Base-by-base conservation (phyloP, 1,140 invertebrate genomes). In the Varroa destructor region DNA sequence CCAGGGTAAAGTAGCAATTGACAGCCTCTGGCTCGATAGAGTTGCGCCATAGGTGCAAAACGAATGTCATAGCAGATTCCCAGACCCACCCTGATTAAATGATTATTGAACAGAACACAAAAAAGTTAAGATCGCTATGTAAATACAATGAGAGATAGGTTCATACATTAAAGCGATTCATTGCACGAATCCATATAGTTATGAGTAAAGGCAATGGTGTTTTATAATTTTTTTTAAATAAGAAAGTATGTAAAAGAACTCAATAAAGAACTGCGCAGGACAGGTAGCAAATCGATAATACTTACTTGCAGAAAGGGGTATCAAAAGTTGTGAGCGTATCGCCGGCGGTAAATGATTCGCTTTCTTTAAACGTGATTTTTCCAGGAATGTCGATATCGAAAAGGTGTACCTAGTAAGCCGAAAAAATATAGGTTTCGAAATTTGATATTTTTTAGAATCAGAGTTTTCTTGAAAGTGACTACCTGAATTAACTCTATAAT, bases 341-440 rank as follows among this genome's bases (percentile, higher is more conserved):
- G 2, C 93, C 94, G 1, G 89, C 80, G 71, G 83, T 84, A 0
- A 97, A 78, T 0, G 86, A 86, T 74, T 93, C 88, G 0, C 92
- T 95, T 79, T 97, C 93, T 77, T 90, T 88, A 76, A 97, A 95
- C n/a, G 85, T 87, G 55, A 96, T 91, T 79, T 90, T 90, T 40
- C 87, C 89, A 67, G 91, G 90, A 71, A 97, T 88, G 77, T 96
- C 89, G 77, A 97, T 94, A 80, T 97, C 93, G 80, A 97, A 97
- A 43, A 97, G 83, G 82, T 97, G 94, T 77, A 94, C 83, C 88
- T 90, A 77, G 76, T 79, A 57, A 75, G 37, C 70, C 5, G 72
- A 75, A 72, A 75, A 55, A 72, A 77, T 25, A 54, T 6, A 40
- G 72, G 55, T 40, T 64, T 36, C 54, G 42, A 4, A 43, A 46